Base-by-base conservation (phyloP, 1,140 invertebrate genomes). In the Zaprionus tsacasi region DNA sequence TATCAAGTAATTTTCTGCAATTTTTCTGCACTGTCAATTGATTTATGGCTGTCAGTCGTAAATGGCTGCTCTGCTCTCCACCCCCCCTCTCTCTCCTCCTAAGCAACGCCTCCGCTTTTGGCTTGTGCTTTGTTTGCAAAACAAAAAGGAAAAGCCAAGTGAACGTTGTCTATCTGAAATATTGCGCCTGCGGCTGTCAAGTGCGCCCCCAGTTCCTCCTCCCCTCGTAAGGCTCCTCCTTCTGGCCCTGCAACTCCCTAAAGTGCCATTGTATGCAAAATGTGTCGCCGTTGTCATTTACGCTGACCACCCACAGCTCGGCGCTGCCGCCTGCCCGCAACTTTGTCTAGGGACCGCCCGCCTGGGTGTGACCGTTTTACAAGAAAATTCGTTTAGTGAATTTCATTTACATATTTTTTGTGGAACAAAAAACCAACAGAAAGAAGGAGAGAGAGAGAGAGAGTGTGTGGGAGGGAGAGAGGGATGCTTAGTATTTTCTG, bases 1-100 rank as follows among this genome's bases (percentile, higher is more conserved):
- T 82, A 88, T 82, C 82, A 79, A 87, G 82, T 80, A 88, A 87
- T 87, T 87, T 87, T 87, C 83, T 88, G 77, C 82, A 87, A 87
- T 87, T 88, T 87, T 88, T 87, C 82, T 78, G 74, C 82, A 74
- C 73, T 88, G 73, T 78, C 82, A 80, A 87, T 87, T 87, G 82
- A 87, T 87, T 87, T 87, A 87, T 87, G 70, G 83, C 83, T 78
- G 70, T 52, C 61, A 38, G 12, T 35, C 17, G 58, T 30, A 55
- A 27, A 33, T 21, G 35, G 35, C 61, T 7, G 12, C 25, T 27
- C n/a, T 6, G 30, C 21, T 8, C 10, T n/a, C 35, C 45, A 17
- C 15, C 10, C 10, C 40, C 30, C 55, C 21, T 21, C 21, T 21
- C 21, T 21, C 35, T 8, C 60, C 15, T n/a, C 27, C n/a, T 50